Evolutionary conservation across 2,888 invertebrate species (phyloP), one percentile per base, ranked within the genome.

Genomic region (Merodon equestris): DNA sequence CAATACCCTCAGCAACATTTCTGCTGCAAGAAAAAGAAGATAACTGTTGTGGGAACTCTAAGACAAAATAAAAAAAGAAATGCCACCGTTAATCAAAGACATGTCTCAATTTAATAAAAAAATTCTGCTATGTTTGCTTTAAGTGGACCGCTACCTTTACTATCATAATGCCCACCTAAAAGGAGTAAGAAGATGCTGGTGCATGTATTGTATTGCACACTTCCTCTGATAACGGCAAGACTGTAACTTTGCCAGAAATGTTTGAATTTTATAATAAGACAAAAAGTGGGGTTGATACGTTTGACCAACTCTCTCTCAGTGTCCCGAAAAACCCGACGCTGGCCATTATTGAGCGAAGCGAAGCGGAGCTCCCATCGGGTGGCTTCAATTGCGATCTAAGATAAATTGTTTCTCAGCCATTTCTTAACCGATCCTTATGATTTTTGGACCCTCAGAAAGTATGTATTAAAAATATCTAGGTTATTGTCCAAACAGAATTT

Each of bases 71-170:
- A 18, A 47, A 45, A 47, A 47, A 7, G 18, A 17, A 47, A 17
- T 47, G 15, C 47, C 47, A 9, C 9, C 10, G 18, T 17, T 47
- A 9, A 1, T 47, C 18, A 47, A 1, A 47, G 12, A 17, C 17
- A 17, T 15, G 12, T 17, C 1, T 9, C 14, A 4, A 10, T 47
- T 47, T 47, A 12, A 47, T 15, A 42, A 47, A 14, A 44, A 47
- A 27, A 27, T 15, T 47, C 47, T 47, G 47, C 47, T 9, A 47
- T 47, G 9, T 47, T 47, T 47, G 47, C 47, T 47, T 47, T 47
- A 15, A 47, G 47, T 47, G 47, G 18, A 15, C 47, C 47, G 15
- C 17, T 47, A 10, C 1, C 14, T 18, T 47, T 17, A 15, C 15
- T 47, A 14, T 47, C 47, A 47, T 47, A 1, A 10, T 47, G 47